Percentiles rank a stretch among this genome's conserved stretches.
Conservation (phyloP, 1,140 invertebrate genomes). For the Trigoniulus corallinus region DNA sequence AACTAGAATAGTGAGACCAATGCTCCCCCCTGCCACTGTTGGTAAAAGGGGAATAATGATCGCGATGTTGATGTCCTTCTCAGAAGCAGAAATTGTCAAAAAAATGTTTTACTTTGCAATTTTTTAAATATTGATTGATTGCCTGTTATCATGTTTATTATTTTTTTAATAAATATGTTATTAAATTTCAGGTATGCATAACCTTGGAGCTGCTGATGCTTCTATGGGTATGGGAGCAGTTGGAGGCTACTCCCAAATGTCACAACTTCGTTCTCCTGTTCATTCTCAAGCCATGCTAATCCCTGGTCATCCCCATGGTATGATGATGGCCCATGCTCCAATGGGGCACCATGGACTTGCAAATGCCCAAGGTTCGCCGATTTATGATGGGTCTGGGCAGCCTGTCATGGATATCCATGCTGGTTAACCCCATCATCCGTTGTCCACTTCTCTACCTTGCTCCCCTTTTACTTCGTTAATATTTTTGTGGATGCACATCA, state of each 20-base stretch:
- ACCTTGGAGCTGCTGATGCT: slow-evolving; percentile 25
- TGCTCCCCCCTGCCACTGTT: no score
- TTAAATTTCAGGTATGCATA: slow-evolving; percentile 23
- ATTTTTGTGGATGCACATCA: no score
- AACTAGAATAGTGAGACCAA: no score
- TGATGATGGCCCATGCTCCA: slow-evolving; percentile 28
- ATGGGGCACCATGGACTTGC: slow-evolving; percentile 28
- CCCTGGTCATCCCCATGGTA: slow-evolving; percentile 32
- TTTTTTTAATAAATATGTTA: not conserved
- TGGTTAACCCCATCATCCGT: no score
- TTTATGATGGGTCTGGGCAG: slow-evolving; percentile 29
- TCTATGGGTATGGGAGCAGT: slow-evolving; percentile 20
- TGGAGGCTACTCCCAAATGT: slow-evolving; percentile 30
- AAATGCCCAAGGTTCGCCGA: slow-evolving; percentile 28
- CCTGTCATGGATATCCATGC: slow-evolving; percentile 36
- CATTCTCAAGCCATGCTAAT: slow-evolving; percentile 34
- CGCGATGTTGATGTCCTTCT: no score
- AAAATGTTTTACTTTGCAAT: no score
- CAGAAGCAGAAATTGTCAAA: no score
- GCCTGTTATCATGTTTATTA: no score
- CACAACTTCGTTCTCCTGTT: slow-evolving; percentile 30
- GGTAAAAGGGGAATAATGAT: no score
- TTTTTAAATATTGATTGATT: no score
- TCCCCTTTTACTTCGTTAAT: no score
- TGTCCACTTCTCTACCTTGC: no score